Percentiles rank a stretch among this genome's conserved stretches.
Evolutionary conservation across 2,113 vertebrate genomes (phyloP).

Genomic region (Hemichromis elongatus): DNA sequence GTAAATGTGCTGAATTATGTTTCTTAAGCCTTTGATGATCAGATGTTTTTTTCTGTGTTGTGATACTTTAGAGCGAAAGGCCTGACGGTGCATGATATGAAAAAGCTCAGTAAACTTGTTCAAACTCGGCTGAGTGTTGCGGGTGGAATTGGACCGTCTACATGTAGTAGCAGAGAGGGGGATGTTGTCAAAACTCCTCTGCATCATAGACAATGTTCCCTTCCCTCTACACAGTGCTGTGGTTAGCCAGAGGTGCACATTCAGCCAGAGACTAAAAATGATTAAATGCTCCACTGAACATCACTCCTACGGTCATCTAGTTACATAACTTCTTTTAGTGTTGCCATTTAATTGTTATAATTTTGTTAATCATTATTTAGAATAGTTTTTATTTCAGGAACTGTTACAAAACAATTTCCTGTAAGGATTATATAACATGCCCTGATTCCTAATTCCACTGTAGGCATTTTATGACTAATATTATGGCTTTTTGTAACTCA

Average conservation of each 20-base stretch:
- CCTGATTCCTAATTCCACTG: background rate
- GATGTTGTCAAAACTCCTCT: background rate
- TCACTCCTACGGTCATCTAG: background rate
- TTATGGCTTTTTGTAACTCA: constrained; percentile 60
- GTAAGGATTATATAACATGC: background rate
- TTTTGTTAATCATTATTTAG: background rate
- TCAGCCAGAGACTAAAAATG: background rate
- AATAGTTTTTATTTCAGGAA: background rate
- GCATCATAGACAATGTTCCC: background rate
- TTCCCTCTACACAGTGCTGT: background rate
- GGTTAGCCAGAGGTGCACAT: background rate
- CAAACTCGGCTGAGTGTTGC: background rate
- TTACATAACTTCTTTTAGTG: background rate
- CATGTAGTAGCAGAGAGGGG: background rate
- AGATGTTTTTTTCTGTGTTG: background rate
- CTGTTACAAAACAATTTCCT: background rate
- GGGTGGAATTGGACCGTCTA: background rate
- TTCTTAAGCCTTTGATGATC: background rate
- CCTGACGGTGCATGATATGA: background rate
- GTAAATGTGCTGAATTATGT: background rate
- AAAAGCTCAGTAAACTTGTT: background rate
- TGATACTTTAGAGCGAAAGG: background rate
- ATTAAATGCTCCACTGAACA: background rate
- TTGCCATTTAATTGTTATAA: background rate
- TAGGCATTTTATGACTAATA: background rate